Conservation (phyloP, 2,113 vertebrate species). For the Phrynosoma platyrhinos region DNA sequence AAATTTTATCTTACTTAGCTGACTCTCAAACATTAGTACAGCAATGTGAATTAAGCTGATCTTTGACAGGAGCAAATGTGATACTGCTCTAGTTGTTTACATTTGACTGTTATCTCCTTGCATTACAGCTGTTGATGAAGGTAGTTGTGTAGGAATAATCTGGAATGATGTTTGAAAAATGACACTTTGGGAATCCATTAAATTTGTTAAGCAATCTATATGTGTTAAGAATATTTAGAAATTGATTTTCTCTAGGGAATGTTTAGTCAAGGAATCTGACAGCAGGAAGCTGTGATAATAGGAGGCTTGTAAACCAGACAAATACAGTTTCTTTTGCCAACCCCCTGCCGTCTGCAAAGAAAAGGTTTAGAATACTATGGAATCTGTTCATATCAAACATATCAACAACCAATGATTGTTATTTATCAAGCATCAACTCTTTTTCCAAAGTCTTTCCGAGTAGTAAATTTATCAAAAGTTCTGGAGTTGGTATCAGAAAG, state of each 20-base stretch:
- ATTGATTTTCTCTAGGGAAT: neutral
- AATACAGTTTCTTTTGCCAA: neutral
- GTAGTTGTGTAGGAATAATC: constrained; percentile 20
- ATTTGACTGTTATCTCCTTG: constrained; percentile 4
- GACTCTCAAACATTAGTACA: constrained; percentile 13
- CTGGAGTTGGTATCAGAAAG: too few relatives aligned
- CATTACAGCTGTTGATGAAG: neutral
- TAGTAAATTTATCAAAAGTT: too few relatives aligned
- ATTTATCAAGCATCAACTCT: neutral
- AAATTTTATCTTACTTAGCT: constrained; percentile 8
- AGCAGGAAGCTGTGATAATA: neutral
- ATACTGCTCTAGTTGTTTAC: neutral
- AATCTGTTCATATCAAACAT: neutral
- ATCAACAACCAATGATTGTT: neutral
- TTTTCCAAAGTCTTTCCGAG: too few relatives aligned
- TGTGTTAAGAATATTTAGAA: neutral
- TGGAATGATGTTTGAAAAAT: constrained; percentile 1
- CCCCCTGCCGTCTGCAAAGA: neutral
- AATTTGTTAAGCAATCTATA: constrained; percentile 21
- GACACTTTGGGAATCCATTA: constrained; percentile 11
- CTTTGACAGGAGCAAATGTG: neutral
- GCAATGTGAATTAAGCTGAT: neutral
- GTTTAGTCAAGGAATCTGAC: neutral
- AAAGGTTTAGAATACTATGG: neutral
- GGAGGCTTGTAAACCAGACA: neutral